Evolutionary conservation across 2,888 invertebrate genomes (phyloP).

Genomic region (Phania funesta): DNA sequence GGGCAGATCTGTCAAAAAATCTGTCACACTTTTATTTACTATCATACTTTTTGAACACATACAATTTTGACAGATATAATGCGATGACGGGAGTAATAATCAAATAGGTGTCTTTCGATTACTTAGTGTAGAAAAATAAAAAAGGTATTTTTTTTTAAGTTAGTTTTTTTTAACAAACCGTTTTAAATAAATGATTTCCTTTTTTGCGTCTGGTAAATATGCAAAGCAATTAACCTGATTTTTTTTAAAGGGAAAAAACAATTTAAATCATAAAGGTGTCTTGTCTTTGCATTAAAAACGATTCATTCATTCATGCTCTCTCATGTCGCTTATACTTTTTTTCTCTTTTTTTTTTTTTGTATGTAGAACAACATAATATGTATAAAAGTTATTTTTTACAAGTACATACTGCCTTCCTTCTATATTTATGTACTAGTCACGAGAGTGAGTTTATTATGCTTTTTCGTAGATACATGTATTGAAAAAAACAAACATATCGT

Average conservation of each 20-base stretch:
- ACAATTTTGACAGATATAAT: too few species aligned
- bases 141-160: not conserved
- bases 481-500: slow-evolving; percentile 3
- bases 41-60: too few species aligned
- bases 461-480: slow-evolving; percentile 18
- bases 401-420: not conserved
- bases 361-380: not conserved
- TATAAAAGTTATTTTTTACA: not conserved
- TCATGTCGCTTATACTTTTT: slow-evolving; percentile 6
- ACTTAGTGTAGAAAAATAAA: too few species aligned
- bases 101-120: too few species aligned
- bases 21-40: too few species aligned
- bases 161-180: not conserved
- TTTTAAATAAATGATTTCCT: not conserved
- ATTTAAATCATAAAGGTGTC: slow-evolving; percentile 33
- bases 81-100: too few species aligned
- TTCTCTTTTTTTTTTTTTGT: not conserved
- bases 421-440: not conserved
- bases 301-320: slow-evolving; percentile 16
- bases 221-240: slow-evolving; percentile 60
- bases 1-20: too few species aligned
- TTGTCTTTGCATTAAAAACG: slow-evolving; percentile 31
- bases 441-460: not conserved
- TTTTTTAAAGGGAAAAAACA: slow-evolving; percentile 4
- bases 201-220: slow-evolving; percentile 16